Percentiles rank a stretch among this genome's conserved stretches.
These are phyloP conservation scores for Myoxocephalus aenaeus DNA, from an alignment of 2,797 vertebrate species.

Conservation along the genomic window DNA sequence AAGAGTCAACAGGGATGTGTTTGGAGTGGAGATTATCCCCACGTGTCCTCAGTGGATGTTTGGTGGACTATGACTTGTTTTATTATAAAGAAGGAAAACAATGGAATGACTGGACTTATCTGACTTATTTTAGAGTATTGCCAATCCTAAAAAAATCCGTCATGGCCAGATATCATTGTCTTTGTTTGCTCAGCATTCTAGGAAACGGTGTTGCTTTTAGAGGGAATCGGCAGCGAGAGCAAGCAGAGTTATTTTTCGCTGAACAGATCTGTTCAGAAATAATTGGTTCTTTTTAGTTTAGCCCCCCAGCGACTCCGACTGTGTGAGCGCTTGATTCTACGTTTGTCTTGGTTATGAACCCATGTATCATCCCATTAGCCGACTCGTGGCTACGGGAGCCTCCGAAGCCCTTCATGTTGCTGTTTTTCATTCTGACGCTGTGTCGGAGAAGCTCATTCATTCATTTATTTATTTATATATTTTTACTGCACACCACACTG, in stretches of 20 bases:
- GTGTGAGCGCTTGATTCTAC: neutral
- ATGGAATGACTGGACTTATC: neutral
- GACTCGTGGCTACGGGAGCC: neutral
- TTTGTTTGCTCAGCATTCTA: neutral
- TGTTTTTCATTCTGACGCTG: neutral
- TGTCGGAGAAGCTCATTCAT: slow-evolving; percentile 22
- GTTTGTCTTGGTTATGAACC: slow-evolving; percentile 19
- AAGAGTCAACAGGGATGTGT: slow-evolving; percentile 36
- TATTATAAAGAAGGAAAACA: neutral
- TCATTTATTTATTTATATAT: slow-evolving; percentile 20
- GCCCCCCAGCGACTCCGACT: neutral
- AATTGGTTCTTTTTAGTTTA: neutral
- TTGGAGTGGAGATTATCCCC: slow-evolving; percentile 15
- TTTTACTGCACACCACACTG: neutral
- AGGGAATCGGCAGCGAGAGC: neutral
- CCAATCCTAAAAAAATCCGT: neutral
- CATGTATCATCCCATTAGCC: slow-evolving; percentile 20
- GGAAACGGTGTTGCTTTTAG: neutral
- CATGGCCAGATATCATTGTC: neutral
- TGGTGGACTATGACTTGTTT: neutral
- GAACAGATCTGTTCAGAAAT: slow-evolving; percentile 7
- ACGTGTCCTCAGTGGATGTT: slow-evolving; percentile 1
- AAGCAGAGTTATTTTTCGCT: neutral
- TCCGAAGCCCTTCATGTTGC: neutral
- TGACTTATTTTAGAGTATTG: neutral